A percentile compares a stretch with the other conserved stretches of the same genome.
Evolutionary conservation across 2,113 vertebrate species (phyloP).

Genomic region (Campylomormyrus numenius): DNA sequence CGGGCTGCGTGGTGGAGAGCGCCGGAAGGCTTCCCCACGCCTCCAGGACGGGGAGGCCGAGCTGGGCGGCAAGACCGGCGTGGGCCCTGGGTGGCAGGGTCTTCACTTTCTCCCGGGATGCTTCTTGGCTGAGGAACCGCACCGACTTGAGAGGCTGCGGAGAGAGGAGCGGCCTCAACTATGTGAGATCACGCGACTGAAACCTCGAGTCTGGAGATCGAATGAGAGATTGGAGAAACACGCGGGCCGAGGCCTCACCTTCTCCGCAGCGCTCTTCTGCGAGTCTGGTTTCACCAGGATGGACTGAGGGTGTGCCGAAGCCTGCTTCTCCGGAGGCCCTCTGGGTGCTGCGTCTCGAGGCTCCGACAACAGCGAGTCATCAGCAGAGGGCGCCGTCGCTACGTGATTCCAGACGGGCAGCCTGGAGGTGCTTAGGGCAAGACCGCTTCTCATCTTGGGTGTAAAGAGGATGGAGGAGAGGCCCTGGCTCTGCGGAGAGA

Average conservation of each 20-base stretch:
- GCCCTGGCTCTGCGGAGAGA: slow-evolving; percentile 58
- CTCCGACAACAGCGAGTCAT: slow-evolving; percentile 60
- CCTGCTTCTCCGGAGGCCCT: slow-evolving; percentile 56
- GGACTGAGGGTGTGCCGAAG: slow-evolving; percentile 65
- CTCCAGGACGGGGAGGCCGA: slow-evolving; percentile 52
- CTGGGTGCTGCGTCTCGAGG: slow-evolving; percentile 56
- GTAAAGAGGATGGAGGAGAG: slow-evolving; percentile 49
- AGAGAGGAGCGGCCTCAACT: background rate
- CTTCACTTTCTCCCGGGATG: slow-evolving; percentile 58
- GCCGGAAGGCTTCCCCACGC: slow-evolving; percentile 60
- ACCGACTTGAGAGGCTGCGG: slow-evolving; percentile 83
- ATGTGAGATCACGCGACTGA: background rate
- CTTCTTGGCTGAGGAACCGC: slow-evolving; percentile 74
- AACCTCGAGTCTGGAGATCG: background rate
- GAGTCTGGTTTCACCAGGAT: slow-evolving; percentile 87
- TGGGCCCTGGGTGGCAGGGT: slow-evolving; percentile 57
- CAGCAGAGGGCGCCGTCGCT: slow-evolving; percentile 54
- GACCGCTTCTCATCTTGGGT: slow-evolving; percentile 50
- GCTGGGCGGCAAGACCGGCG: slow-evolving; percentile 21
- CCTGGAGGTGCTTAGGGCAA: slow-evolving; percentile 40
- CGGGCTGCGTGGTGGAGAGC: slow-evolving; percentile 55
- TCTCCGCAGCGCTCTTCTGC: slow-evolving; percentile 69
- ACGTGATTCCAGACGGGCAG: slow-evolving; percentile 51
- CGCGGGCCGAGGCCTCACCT: slow-evolving; percentile 57
- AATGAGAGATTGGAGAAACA: background rate